Evolutionary conservation across 2,888 invertebrate genomes (phyloP), one percentile per base, ranked within the genome.

Genomic region (Hypolimnas misippus): DNA sequence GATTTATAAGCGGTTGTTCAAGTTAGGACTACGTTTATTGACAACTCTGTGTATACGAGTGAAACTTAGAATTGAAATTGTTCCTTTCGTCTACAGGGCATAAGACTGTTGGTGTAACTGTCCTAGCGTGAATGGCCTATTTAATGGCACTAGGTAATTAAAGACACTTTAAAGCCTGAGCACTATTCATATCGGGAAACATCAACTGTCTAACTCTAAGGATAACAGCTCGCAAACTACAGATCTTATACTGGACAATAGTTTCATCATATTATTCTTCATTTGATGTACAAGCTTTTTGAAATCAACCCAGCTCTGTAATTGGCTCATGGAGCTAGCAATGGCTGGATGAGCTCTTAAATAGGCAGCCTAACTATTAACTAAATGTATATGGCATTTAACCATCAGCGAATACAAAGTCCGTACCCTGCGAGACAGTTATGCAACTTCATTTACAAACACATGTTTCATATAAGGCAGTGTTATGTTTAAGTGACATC

Each of bases 401-500:
- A 4, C 29, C 29, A 4, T 4, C 29, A 8, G 10, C 33, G 29
- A 33, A 38, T n/a, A 38, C 2, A n/a, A 38, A 2, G n/a, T 38
- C 2, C 0, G n/a, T n/a, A 38, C 4, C 12, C n/a, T n/a, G 35
- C 35, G 2, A 38, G n/a, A 12, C 12, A 0, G 12, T n/a, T n/a
- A 71, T 68, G 62, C 66, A 66, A 71, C 65, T 44, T 62, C 60
- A 57, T 49, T 49, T 64, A 73, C 70, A 77, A 73, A 78, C 70
- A 78, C 70, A 71, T 74, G 65, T 68, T 65, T 73, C 53, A 44
- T 57, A 51, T 83, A 84, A 83, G 85, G 84, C 84, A 83, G 81
- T 81, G 76, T 76, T 74, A 71, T 57, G 19, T 40, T 33, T 33
- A 38, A 61, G 46, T 57, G 60, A 51, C 56, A 46, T 25, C 54